Percentiles rank a stretch among this genome's conserved stretches.
Evolutionary conservation across 2,888 invertebrate species (phyloP).

Genomic region (Lamellibrachia satsuma): DNA sequence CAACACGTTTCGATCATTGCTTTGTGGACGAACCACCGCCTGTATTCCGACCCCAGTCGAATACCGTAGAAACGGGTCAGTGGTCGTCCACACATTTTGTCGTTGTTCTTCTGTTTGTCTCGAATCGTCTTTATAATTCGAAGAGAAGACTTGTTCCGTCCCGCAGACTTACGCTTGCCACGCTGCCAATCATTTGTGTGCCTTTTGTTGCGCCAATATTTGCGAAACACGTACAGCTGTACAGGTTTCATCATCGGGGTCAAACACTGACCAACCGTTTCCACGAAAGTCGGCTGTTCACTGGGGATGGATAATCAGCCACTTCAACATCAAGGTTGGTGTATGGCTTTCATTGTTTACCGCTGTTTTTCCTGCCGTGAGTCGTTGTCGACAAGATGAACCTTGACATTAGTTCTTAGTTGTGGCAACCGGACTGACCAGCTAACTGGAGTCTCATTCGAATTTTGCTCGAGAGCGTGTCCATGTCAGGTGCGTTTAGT

Average conservation of each 20-base stretch:
- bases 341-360: no score
- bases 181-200: neutral
- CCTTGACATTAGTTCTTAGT: no score
- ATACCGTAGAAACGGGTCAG: neutral
- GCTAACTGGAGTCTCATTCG: no score
- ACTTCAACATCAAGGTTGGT: no score
- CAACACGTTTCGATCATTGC: neutral
- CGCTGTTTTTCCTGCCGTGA: no score
- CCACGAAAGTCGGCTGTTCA: no score
- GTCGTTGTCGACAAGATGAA: no score
- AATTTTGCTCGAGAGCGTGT: no score
- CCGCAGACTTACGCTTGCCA: neutral
- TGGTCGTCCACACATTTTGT: neutral
- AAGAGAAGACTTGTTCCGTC: neutral
- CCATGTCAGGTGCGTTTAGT: neutral
- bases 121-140: neutral
- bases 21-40: neutral
- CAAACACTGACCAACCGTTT: no score
- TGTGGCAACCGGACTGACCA: no score
- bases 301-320: no score
- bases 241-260: neutral
- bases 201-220: neutral
- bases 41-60: neutral
- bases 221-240: neutral
- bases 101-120: neutral